Evolutionary conservation across 2,797 vertebrate genomes (phyloP).

Genomic region (Syngnathus acus): DNA sequence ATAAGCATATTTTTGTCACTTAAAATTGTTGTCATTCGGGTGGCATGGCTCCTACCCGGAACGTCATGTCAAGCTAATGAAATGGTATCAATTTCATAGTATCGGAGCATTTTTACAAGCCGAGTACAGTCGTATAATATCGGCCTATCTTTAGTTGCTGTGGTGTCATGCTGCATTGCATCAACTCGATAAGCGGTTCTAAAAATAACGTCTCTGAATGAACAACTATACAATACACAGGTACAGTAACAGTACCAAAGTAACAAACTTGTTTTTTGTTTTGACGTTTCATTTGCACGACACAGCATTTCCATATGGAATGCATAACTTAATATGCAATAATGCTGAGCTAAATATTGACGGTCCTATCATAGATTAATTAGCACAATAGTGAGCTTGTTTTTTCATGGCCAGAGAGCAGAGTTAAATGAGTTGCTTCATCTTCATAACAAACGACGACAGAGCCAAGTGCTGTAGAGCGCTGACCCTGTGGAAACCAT

Average conservation of each 20-base stretch:
- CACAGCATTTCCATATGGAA: background rate
- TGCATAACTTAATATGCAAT: conserved; percentile 10
- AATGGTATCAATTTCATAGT: too few relatives aligned
- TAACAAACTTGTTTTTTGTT: background rate
- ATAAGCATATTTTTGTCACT: too few relatives aligned
- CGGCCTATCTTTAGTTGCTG: background rate
- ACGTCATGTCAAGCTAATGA: too few relatives aligned
- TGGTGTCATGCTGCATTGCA: background rate
- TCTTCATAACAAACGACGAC: conserved; percentile 30
- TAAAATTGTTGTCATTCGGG: too few relatives aligned
- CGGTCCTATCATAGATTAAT: conserved; percentile 48
- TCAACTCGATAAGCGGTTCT: background rate
- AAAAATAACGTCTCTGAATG: too few relatives aligned
- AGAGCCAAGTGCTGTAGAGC: conserved; percentile 24
- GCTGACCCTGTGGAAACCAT: conserved; percentile 34
- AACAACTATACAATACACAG: too few relatives aligned
- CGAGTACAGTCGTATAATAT: background rate
- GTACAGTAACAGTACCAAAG: too few relatives aligned
- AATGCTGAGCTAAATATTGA: conserved; percentile 48
- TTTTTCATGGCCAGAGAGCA: conserved; percentile 35
- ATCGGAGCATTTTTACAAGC: too few relatives aligned
- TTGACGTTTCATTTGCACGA: background rate
- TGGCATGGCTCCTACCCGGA: too few relatives aligned
- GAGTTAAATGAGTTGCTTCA: conserved; percentile 50
- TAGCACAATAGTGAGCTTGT: conserved; percentile 27